phyloP scores from a whole-genome alignment of 2,888 invertebrate species.

The Hyalella azteca region DNA sequence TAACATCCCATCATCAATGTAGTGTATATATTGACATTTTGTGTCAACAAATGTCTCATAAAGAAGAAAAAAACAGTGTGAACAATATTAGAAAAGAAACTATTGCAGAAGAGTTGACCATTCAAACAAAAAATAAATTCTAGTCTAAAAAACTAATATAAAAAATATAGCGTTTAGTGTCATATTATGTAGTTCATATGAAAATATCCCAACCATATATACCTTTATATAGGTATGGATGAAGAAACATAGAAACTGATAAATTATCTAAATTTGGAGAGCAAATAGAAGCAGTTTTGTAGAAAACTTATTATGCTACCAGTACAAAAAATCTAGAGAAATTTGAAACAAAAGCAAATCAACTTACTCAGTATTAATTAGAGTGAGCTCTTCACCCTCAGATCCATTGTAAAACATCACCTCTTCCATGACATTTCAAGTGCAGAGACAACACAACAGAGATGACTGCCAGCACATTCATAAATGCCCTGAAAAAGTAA shows the following conservation, averaged over 20 bases:
- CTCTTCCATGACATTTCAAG: conserved; percentile 1
- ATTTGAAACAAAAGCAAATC: background rate
- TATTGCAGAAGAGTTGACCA: background rate
- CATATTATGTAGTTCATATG: too few relatives aligned
- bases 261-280: too few relatives aligned
- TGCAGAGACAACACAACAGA: background rate
- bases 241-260: background rate
- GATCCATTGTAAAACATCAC: background rate
- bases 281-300: too few relatives aligned
- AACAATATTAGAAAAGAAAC: background rate
- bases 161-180: too few relatives aligned
- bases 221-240: background rate
- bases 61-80: background rate
- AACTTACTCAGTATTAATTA: background rate
- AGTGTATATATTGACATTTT: background rate
- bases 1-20: background rate
- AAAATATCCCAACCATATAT: background rate
- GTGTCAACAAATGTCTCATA: background rate
- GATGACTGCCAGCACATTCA: background rate
- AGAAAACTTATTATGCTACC: too few relatives aligned
- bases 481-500: background rate
- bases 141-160: too few relatives aligned
- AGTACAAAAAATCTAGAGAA: background rate
- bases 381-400: background rate
- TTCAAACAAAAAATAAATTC: too few relatives aligned